Evolutionary conservation across 2,888 invertebrate species (phyloP).

Genomic region (Minunthozetes semirufus): DNA sequence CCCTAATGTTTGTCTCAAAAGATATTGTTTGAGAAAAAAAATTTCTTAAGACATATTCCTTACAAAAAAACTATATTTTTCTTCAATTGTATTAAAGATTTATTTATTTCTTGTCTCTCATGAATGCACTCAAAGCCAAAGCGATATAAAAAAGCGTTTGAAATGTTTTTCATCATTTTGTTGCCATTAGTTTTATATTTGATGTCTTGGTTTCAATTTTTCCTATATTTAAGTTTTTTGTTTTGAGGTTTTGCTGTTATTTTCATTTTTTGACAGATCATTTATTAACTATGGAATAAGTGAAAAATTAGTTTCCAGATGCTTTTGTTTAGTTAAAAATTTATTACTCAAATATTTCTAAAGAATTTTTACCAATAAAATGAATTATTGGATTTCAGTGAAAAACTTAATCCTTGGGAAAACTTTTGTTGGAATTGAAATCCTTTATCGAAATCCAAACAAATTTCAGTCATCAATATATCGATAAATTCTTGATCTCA

Average conservation of each 20-base stretch:
- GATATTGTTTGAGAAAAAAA: too few relatives aligned
- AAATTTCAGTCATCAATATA: too few relatives aligned
- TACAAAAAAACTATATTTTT: not conserved
- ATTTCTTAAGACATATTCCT: too few relatives aligned
- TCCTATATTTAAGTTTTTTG: not conserved
- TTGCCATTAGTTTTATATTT: not conserved
- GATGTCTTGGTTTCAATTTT: not conserved
- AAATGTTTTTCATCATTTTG: not conserved
- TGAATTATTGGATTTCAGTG: not conserved
- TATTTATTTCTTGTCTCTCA: not conserved
- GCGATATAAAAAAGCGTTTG: not conserved
- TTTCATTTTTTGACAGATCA: not conserved
- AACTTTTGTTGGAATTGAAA: not conserved
- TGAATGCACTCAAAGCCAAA: not conserved
- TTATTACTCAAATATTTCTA: not conserved
- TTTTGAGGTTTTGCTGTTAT: not conserved
- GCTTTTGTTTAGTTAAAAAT: not conserved
- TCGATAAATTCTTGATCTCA: too few relatives aligned
- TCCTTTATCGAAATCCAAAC: too few relatives aligned
- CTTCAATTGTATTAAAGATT: not conserved
- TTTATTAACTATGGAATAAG: not conserved
- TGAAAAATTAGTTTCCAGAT: not conserved
- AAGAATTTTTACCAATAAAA: too few relatives aligned
- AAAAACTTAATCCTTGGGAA: not conserved
- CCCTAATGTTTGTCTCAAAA: too few relatives aligned